Base-by-base conservation (phyloP, 2,797 vertebrate genomes). In the Poeciliopsis presidionis region DNA sequence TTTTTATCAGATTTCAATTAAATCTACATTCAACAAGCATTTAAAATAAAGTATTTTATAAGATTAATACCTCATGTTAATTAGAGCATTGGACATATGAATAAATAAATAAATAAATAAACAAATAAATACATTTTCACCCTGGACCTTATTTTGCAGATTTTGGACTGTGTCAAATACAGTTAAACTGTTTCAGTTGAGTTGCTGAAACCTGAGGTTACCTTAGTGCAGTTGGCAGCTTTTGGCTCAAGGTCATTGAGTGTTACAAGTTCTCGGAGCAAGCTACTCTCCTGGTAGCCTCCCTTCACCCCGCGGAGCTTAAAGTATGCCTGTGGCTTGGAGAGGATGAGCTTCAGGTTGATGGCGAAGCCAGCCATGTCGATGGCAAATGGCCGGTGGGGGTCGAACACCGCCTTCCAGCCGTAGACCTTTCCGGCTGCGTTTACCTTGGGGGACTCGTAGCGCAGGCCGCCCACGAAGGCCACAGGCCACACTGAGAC, bases 161-260 rank as follows among this genome's bases (percentile, higher is more conserved):
- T 63, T 63, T 61, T 16, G 30, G 11, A 33, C 59, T 7, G 14
- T 22, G 28, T 39, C 7, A 65, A 4, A 65, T 65, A 12, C 9
- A 67, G 39, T 70, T 45, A 28, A 70, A 69, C 5, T 22, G 39
- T 18, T 69, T 43, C 5, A 69, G 41, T 20, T 33, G 74, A 78
- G 46, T 43, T 45, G 39, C 39, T 59, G 43, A 72, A 22, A 8
- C 2, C 25, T 39, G 28, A 43, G 53, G 67, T 5, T 94, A 99
- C 98, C 98, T 99, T 99, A 93, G 98, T 99, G 97, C 98, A 99
- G 89, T 99, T 99, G 94, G 97, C 97, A 59, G 98, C 98, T 96
- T 99, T 99, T n/a, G 98, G 98, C 93, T 99, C 98, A 65, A 99
- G 96, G 94, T 99, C 98, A 0, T 91, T 97, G 88, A 99, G 95